Evolutionary conservation across 2,113 vertebrate species (phyloP).

Genomic region (Pseudorectes ferrugineus): DNA sequence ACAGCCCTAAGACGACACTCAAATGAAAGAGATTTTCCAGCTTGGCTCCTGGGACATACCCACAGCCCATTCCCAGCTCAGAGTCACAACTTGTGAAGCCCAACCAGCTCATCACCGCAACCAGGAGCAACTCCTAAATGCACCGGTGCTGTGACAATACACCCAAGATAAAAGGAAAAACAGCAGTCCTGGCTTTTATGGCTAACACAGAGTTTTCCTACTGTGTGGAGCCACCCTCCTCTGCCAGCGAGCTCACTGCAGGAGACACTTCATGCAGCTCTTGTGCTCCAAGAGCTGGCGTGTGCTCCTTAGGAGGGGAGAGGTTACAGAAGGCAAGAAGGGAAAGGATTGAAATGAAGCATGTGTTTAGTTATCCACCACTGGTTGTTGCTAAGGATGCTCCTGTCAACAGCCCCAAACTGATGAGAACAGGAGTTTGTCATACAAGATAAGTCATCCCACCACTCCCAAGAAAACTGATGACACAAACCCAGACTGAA

Average conservation of each 20-base stretch:
- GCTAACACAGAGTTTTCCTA: no score
- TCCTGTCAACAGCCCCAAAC: not conserved
- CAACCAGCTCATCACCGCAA: not conserved
- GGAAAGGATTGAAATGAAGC: not conserved
- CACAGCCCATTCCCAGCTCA: not conserved
- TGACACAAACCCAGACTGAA: not conserved
- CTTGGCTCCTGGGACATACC: not conserved
- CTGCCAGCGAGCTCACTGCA: not conserved
- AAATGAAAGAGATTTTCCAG: not conserved
- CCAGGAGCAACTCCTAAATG: not conserved
- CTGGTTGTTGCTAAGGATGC: not conserved
- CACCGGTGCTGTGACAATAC: not conserved
- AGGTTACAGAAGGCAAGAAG: not conserved
- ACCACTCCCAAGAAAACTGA: not conserved
- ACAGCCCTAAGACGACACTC: not conserved
- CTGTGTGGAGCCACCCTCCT: not conserved
- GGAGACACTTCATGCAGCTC: not conserved
- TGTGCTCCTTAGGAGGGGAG: rapidly evolving
- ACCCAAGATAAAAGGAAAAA: not conserved
- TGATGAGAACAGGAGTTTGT: not conserved
- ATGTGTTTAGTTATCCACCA: not conserved
- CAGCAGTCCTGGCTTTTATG: not conserved
- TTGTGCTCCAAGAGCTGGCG: not conserved
- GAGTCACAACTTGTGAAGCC: not conserved
- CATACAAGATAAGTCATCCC: not conserved